These are phyloP conservation scores for Morelia viridis DNA, from an alignment of 2,797 vertebrate genomes.

Conservation along the genomic window DNA sequence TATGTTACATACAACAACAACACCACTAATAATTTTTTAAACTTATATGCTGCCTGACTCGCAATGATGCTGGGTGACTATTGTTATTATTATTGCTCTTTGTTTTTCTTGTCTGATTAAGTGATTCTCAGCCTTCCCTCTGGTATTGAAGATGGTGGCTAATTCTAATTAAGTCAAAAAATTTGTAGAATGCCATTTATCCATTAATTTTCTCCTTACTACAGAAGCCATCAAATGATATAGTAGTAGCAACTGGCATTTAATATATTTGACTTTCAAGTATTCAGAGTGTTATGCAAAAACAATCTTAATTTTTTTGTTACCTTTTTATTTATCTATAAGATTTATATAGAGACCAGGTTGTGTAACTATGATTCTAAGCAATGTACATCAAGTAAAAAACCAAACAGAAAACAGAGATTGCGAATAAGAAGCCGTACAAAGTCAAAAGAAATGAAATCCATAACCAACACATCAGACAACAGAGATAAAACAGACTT, in stretches of 20 bases:
- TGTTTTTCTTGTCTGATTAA: not conserved
- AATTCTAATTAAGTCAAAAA: not conserved
- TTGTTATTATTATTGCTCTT: not conserved
- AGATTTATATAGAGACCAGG: not conserved
- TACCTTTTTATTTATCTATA: not conserved
- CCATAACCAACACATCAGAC: not conserved
- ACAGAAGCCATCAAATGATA: not conserved
- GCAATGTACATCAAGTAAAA: not conserved
- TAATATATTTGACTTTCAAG: not conserved
- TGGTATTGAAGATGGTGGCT: not conserved
- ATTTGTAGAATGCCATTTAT: not conserved
- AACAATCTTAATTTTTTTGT: not conserved
- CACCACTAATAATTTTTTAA: not conserved
- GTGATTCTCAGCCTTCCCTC: not conserved
- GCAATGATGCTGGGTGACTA: not conserved
- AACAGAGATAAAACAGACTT: not conserved
- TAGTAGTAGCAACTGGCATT: not conserved
- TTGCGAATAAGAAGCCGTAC: not conserved
- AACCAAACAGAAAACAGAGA: not conserved
- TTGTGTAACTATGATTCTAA: not conserved
- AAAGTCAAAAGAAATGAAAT: not conserved
- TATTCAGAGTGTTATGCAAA: not conserved
- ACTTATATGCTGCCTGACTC: not conserved
- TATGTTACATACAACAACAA: not conserved
- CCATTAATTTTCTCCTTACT: not conserved